phyloP scores from a whole-genome alignment of 2,888 invertebrate genomes.

The Julus scandinavius region DNA sequence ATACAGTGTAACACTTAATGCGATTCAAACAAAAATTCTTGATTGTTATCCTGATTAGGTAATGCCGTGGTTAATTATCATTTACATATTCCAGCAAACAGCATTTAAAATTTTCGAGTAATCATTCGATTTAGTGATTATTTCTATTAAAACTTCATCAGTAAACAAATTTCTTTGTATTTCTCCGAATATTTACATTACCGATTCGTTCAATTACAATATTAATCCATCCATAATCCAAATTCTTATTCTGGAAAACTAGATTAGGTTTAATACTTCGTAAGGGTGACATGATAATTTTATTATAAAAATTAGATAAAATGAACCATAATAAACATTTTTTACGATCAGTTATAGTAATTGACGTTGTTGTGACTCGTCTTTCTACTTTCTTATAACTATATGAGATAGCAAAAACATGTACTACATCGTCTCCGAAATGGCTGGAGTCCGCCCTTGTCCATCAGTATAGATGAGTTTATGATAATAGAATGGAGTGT shows the following conservation, averaged over 20 bases:
- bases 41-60: too few species aligned
- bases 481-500: not conserved
- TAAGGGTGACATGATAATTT: not conserved
- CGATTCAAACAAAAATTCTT: too few species aligned
- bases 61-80: too few species aligned
- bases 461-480: not conserved
- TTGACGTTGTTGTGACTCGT: not conserved
- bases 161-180: too few species aligned
- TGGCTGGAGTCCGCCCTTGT: not conserved
- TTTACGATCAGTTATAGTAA: not conserved
- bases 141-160: too few species aligned
- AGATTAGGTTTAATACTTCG: not conserved
- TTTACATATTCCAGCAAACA: not conserved
- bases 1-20: too few species aligned
- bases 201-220: too few species aligned
- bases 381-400: not conserved
- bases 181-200: too few species aligned
- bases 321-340: not conserved
- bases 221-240: too few species aligned
- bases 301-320: constrained; percentile 2
- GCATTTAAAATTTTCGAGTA: not conserved
- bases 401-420: not conserved
- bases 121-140: not conserved
- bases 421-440: not conserved
- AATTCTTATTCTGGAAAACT: not conserved